These are phyloP conservation scores for Denticeps clupeoides DNA, from an alignment of 2,797 vertebrate species.

Conservation along the genomic window DNA sequence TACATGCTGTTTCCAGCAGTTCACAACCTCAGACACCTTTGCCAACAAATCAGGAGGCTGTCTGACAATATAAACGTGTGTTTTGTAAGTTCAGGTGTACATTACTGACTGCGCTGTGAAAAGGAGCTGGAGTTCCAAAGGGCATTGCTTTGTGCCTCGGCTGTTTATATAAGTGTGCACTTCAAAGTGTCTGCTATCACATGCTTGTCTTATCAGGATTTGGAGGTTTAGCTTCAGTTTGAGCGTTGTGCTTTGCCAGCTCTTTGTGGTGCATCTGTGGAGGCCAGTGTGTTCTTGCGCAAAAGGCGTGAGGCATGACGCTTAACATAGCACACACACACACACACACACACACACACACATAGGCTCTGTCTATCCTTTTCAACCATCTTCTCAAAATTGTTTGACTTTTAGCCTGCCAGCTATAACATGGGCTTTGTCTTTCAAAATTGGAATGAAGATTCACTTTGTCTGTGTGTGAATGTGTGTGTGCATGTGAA, in stretches of 20 bases:
- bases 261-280: constrained; percentile 26
- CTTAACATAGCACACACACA: not conserved
- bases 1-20: no score
- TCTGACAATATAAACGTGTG: constrained; percentile 25
- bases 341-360: constrained; percentile 23
- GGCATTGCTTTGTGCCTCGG: constrained; percentile 30
- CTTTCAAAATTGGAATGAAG: no score
- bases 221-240: constrained; percentile 27
- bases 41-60: not conserved
- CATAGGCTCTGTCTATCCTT: not conserved
- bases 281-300: constrained; percentile 24
- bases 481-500: not conserved
- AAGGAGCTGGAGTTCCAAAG: constrained; percentile 41
- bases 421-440: not conserved
- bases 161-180: constrained; percentile 45
- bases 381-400: not conserved
- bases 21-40: no score
- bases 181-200: constrained; percentile 47
- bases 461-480: not conserved
- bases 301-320: constrained; percentile 20
- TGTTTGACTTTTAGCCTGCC: not conserved
- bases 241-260: constrained; percentile 25
- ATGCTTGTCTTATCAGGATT: constrained; percentile 38
- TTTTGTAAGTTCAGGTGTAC: constrained; percentile 43
- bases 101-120: constrained; percentile 39